Evolutionary conservation across 2,888 invertebrate genomes (phyloP).

Genomic region (Xestia c-nigrum): DNA sequence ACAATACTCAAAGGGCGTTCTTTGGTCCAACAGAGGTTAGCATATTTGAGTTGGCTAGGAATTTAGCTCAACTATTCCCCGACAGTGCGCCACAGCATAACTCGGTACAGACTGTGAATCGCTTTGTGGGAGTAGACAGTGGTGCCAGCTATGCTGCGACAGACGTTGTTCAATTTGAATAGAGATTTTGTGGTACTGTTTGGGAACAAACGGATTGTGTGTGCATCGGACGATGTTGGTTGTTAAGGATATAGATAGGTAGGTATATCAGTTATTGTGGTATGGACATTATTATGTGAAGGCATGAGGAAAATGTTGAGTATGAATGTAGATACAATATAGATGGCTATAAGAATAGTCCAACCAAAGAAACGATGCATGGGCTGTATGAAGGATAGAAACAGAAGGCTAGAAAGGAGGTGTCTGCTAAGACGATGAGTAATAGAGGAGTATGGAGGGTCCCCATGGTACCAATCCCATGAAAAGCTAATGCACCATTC

Average conservation of each 20-base stretch:
- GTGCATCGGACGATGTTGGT: not conserved
- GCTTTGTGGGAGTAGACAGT: not conserved
- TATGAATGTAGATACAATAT: too few species aligned
- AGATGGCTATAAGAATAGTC: too few species aligned
- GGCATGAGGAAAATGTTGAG: too few species aligned
- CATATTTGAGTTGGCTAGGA: slow-evolving; percentile 12
- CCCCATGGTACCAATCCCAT: too few species aligned
- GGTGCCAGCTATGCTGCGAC: not conserved
- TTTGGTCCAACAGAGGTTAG: not conserved
- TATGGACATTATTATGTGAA: too few species aligned
- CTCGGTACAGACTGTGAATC: not conserved
- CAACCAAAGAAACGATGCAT: too few species aligned
- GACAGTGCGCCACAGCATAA: not conserved
- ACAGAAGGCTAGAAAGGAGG: too few species aligned
- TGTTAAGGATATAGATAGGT: not conserved
- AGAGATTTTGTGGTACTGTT: not conserved
- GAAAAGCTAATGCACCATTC: too few species aligned
- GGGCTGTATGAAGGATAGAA: too few species aligned
- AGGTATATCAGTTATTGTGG: too few species aligned
- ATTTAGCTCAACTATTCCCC: slow-evolving; percentile 4
- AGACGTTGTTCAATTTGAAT: not conserved
- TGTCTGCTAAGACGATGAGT: too few species aligned
- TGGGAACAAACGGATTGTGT: not conserved
- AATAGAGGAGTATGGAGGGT: too few species aligned
- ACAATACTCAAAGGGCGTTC: slow-evolving; percentile 11